Evolutionary conservation across 2,888 invertebrate species (phyloP).

Genomic region (Habrosyne pyritoides): DNA sequence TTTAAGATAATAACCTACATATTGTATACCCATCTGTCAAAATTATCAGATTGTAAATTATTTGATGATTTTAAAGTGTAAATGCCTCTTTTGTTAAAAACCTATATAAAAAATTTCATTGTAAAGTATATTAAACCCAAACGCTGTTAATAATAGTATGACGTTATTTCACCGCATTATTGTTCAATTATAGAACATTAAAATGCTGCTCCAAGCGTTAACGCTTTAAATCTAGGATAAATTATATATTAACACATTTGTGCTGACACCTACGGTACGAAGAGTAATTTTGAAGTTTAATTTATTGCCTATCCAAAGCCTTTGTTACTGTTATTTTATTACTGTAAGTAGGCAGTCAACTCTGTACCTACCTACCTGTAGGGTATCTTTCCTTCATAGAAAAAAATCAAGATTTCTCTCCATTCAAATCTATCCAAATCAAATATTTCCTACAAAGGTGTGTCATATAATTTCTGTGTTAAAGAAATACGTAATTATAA

Average conservation of each 20-base stretch:
- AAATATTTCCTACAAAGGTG: no score
- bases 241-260: conserved; percentile 5
- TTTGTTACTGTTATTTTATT: not conserved
- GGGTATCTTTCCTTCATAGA: no score
- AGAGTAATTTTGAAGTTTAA: not conserved
- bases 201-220: conserved; percentile 14
- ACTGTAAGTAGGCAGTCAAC: no score
- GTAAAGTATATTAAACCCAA: conserved; percentile 12
- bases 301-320: not conserved
- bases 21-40: not conserved
- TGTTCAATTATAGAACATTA: conserved; percentile 14
- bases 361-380: no score
- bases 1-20: no score
- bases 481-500: no score
- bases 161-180: conserved; percentile 20
- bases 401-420: no score
- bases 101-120: conserved; percentile 9
- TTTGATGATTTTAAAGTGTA: not conserved
- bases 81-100: not conserved
- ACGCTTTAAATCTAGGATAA: not conserved
- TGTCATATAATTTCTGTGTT: no score
- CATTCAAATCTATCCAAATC: no score
- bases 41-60: not conserved
- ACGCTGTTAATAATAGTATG: conserved; percentile 17
- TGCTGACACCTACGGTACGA: conserved; percentile 2